Evolutionary conservation across 2,113 vertebrate species (phyloP).

Genomic region (Lontra canadensis): DNA sequence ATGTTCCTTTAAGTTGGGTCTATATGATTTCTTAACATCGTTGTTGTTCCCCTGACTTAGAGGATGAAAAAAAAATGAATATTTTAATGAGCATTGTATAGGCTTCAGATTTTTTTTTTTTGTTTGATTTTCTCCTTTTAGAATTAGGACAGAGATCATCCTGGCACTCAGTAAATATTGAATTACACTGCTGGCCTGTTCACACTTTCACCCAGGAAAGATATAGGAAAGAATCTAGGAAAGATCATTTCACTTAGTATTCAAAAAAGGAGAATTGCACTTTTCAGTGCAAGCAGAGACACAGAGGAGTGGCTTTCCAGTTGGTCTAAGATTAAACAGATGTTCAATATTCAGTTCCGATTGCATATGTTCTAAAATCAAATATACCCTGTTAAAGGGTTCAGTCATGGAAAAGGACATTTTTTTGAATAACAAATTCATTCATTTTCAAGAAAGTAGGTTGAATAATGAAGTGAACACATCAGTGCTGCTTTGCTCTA

Average conservation of each 20-base stretch:
- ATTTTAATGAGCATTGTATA: conserved; percentile 16
- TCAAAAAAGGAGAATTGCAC: neutral
- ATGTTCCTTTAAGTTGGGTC: neutral
- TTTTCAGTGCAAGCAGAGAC: neutral
- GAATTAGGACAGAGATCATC: conserved; percentile 9
- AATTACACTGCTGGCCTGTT: neutral
- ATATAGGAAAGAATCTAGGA: neutral
- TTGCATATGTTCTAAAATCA: neutral
- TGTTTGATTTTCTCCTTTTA: conserved; percentile 20
- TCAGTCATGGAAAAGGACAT: neutral
- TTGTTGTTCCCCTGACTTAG: neutral
- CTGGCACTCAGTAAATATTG: neutral
- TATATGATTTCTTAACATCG: neutral
- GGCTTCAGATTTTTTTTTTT: neutral
- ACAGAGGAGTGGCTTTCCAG: neutral
- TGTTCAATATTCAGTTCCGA: conserved; percentile 22
- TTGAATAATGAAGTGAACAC: conserved; percentile 67
- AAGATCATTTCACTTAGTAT: conserved; percentile 30
- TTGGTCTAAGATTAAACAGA: conserved; percentile 50
- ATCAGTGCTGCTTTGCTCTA: neutral
- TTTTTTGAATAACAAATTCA: neutral
- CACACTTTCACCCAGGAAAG: neutral
- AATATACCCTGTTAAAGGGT: neutral
- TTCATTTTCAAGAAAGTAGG: conserved; percentile 71
- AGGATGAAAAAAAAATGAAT: neutral